Evolutionary conservation across 2,113 vertebrate species (phyloP).

Genomic region (Stegastes partitus): DNA sequence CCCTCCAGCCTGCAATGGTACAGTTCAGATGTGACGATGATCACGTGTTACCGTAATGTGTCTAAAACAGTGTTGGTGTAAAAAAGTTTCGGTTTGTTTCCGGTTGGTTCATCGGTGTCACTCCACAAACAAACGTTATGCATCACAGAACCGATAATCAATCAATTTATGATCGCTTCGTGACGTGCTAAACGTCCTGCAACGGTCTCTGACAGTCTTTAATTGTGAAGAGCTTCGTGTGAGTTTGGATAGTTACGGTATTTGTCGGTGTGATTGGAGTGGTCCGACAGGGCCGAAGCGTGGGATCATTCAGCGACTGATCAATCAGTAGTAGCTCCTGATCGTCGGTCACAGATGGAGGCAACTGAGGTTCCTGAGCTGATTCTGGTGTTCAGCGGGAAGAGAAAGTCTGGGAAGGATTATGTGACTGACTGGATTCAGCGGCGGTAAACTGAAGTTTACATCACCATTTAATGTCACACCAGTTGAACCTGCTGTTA

Average conservation of each 20-base stretch:
- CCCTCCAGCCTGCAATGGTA: constrained; percentile 20
- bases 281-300: constrained; percentile 21
- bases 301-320: background rate
- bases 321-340: background rate
- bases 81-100: background rate
- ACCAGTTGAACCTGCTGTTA: background rate
- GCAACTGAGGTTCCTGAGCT: constrained; percentile 49
- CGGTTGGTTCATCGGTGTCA: background rate
- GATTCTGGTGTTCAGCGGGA: constrained; percentile 85
- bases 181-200: background rate
- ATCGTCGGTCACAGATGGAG: background rate
- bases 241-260: constrained; percentile 36
- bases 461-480: background rate
- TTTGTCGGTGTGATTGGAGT: background rate
- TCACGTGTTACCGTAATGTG: constrained; percentile 65
- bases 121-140: too few species aligned
- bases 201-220: background rate
- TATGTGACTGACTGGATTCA: constrained; percentile 80
- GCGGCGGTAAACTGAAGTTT: constrained; percentile 43
- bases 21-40: constrained; percentile 25
- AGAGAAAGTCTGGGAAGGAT: constrained; percentile 87
- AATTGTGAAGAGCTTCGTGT: background rate
- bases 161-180: background rate
- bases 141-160: background rate
- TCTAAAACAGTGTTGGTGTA: fast-evolving